phyloP scores from a whole-genome alignment of 2,113 vertebrate species.

The Tauraco erythrolophus region DNA sequence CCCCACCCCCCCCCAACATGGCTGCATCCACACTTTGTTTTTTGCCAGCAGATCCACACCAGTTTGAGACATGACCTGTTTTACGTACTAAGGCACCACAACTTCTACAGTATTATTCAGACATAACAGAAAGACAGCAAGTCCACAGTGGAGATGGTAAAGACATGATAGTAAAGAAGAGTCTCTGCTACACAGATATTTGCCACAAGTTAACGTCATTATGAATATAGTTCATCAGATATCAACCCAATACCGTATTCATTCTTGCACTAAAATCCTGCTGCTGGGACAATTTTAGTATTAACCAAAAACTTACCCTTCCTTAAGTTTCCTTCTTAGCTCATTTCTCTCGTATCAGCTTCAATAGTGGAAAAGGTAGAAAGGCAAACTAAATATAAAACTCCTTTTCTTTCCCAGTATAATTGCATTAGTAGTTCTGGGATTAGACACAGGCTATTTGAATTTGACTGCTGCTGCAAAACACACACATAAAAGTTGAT shows the following conservation, averaged over 20 bases:
- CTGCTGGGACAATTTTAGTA: not conserved
- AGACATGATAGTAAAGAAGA: not conserved
- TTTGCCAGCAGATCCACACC: not conserved
- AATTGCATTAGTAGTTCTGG: constrained; percentile 23
- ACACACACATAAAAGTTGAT: constrained; percentile 18
- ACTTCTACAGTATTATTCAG: not conserved
- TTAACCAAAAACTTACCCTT: not conserved
- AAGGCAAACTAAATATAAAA: constrained; percentile 8
- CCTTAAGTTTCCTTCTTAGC: not conserved
- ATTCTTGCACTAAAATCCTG: not conserved
- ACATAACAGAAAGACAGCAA: not conserved
- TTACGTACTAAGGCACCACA: not conserved
- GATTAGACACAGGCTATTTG: not conserved
- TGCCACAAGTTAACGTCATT: not conserved
- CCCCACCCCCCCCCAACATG: not conserved
- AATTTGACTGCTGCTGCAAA: constrained; percentile 22
- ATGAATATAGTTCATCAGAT: not conserved
- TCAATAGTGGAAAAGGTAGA: not conserved
- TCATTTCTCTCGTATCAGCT: not conserved
- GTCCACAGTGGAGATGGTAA: not conserved
- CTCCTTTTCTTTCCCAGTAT: not conserved
- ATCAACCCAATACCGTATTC: not conserved
- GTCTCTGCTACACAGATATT: not conserved
- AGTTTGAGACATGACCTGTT: not conserved
- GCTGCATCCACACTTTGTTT: not conserved